Conservation (phyloP, 35 echinoderm and acorn worm genomes). For the Chiridota heheva region DNA sequence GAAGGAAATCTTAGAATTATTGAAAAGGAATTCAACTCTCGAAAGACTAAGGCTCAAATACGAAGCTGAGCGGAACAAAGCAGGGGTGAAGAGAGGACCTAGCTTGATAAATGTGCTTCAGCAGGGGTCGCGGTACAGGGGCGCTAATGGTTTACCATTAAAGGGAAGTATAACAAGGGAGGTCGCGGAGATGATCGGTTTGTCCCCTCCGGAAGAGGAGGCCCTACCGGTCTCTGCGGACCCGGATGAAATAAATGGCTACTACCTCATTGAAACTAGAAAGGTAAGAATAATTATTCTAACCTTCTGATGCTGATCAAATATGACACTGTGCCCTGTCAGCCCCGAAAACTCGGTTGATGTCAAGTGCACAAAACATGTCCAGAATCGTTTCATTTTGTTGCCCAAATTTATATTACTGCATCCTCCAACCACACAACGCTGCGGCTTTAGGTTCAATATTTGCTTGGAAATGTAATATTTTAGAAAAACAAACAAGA, state of each 20-base stretch:
- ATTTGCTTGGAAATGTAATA: no score
- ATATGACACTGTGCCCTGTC: no score
- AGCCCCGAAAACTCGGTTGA: no score
- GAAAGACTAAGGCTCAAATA: constrained; percentile 38
- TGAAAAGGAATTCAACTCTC: constrained; percentile 22
- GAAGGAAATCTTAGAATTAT: constrained; percentile 17
- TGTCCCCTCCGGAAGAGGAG: constrained; percentile 18
- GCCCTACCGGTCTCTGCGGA: constrained; percentile 4
- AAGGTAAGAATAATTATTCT: constrained; percentile 66
- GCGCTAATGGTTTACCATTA: neutral
- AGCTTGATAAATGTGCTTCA: constrained; percentile 56
- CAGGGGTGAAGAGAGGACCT: neutral
- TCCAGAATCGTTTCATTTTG: no score
- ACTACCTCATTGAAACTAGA: constrained; percentile 88
- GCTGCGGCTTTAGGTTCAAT: no score
- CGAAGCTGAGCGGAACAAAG: constrained; percentile 22
- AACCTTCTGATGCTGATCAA: no score
- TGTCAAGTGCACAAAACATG: no score
- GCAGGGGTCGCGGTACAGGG: neutral
- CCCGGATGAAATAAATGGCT: constrained; percentile 74
- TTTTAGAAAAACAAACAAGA: no score
- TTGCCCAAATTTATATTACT: no score
- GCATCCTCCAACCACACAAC: no score
- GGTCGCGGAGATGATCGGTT: constrained; percentile 29
- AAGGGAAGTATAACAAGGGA: constrained; percentile 38